Evolutionary conservation across 2,888 invertebrate genomes (phyloP).

Genomic region (Epirrhoe tristata): DNA sequence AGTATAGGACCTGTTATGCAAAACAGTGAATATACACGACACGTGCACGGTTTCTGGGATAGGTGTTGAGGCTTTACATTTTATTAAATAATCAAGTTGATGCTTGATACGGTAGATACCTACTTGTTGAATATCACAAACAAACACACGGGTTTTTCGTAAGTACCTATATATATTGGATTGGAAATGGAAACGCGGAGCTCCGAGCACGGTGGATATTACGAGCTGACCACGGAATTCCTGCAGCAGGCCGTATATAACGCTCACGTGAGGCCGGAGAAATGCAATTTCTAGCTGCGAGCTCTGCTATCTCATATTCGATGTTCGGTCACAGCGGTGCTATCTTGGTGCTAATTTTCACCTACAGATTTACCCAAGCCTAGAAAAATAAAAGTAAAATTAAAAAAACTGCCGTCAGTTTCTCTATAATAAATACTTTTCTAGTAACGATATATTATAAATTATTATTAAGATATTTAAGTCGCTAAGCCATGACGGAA

Average conservation of each 20-base stretch:
- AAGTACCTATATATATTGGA: background rate
- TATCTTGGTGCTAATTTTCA: background rate
- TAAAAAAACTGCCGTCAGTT: too few species aligned
- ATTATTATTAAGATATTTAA: too few species aligned
- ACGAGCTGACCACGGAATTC: background rate
- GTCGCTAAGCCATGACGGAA: too few species aligned
- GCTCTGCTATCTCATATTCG: background rate
- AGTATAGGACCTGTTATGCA: slow-evolving; percentile 11
- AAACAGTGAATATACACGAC: slow-evolving; percentile 7
- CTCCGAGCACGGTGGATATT: background rate
- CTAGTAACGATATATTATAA: too few species aligned
- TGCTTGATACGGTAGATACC: background rate
- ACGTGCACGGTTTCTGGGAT: slow-evolving; percentile 6
- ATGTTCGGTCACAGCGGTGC: background rate
- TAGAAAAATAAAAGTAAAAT: too few species aligned
- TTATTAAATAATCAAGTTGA: background rate
- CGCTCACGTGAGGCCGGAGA: background rate
- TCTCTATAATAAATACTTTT: too few species aligned
- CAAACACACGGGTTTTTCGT: background rate
- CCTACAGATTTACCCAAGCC: too few species aligned
- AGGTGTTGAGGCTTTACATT: background rate
- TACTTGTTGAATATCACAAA: background rate
- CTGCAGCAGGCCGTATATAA: background rate
- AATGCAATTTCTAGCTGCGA: background rate
- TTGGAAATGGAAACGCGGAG: background rate